Base-by-base conservation (phyloP, 2,888 invertebrate species). In the Hemithea aestivaria region DNA sequence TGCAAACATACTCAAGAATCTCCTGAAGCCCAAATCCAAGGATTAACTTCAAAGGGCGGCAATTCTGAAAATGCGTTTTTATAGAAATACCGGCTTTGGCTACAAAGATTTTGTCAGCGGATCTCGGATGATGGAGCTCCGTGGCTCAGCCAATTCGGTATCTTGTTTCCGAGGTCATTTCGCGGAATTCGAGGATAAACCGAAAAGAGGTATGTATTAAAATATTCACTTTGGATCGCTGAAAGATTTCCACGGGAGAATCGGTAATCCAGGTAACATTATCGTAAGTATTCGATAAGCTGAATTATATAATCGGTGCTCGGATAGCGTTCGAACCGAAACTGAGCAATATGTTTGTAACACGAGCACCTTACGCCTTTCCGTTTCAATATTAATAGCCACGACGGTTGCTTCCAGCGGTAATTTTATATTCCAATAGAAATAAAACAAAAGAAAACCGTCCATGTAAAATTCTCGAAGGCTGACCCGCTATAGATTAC, bases 11-110 rank as follows among this genome's bases (percentile, higher is more conserved):
- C 57, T 62, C 45, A 45, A 50, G 54, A 56, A 66, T 62, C 60
- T 59, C 55, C 51, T 53, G 54, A 56, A 59, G 62, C 66, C 66
- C 69, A 64, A 79, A 81, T 75, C 78, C 74, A 62, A 46, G 81
- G 81, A 83, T 83, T 83, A 82, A 80, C 78, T 72, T 84, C 80
- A 83, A 83, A 83, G 78, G 67, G 62, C 60, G 66, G 72, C 73
- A 69, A 78, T 82, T 75, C 72, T 45, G 72, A 77, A 82, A 82
- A 81, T 80, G 80, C 78, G 75, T 83, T 82, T 82, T 83, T 80
- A 80, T 75, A 77, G 71, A 78, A 80, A 79, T 75, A 76, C 70
- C 63, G 58, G 62, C 75, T 79, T 78, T 76, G 75, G 74, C 64
- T 72, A 73, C 66, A 66, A 68, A 73, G 73, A 76, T 74, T 75